phyloP scores from a whole-genome alignment of 1,140 invertebrate genomes.

The Drosophila seguyi region DNA sequence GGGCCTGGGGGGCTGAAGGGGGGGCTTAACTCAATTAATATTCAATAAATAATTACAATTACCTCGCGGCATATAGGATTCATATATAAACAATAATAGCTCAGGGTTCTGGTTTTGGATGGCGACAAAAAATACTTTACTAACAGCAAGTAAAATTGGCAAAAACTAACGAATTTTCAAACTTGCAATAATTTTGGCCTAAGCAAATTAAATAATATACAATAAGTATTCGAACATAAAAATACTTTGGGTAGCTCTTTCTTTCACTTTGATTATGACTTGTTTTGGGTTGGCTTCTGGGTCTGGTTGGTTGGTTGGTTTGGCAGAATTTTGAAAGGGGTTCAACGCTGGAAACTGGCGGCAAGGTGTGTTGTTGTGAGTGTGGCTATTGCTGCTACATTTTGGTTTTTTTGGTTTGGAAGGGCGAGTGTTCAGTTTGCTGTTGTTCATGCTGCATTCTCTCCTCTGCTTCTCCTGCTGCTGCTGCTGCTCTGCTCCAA shows the following conservation, averaged over 20 bases:
- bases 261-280: constrained; percentile 10
- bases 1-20: background rate
- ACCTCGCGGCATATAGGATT: constrained; percentile 39
- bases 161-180: constrained; percentile 24
- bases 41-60: constrained; percentile 72
- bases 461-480: background rate
- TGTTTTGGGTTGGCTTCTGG: background rate
- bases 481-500: constrained; percentile 5
- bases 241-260: constrained; percentile 52
- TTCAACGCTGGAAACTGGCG: constrained; percentile 57
- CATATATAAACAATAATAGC: constrained; percentile 57
- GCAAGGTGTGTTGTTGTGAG: constrained; percentile 46
- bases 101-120: constrained; percentile 46
- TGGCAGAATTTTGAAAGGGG: constrained; percentile 33
- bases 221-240: constrained; percentile 61
- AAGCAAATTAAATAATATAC: constrained; percentile 56
- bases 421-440: constrained; percentile 61
- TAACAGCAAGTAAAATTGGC: constrained; percentile 35
- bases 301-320: background rate
- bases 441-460: constrained; percentile 38
- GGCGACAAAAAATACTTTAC: constrained; percentile 63
- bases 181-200: constrained; percentile 26
- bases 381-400: constrained; percentile 48
- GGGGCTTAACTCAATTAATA: constrained; percentile 52
- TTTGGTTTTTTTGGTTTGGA: constrained; percentile 58